These are phyloP conservation scores for Spodoptera frugiperda DNA, from an alignment of 1,140 invertebrate genomes.

Conservation along the genomic window DNA sequence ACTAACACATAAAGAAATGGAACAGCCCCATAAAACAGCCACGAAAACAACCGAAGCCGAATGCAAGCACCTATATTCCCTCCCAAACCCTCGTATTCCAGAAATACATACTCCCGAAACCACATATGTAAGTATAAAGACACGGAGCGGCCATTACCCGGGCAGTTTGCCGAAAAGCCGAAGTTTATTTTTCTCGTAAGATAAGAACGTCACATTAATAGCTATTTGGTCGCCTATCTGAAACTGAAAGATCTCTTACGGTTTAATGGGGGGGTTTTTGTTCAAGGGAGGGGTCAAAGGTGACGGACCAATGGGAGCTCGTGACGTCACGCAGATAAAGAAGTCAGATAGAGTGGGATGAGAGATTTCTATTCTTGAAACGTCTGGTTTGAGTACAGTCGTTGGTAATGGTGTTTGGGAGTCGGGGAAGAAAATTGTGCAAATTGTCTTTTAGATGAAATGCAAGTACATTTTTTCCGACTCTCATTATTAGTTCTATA, in stretches of 20 bases:
- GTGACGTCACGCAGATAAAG: conserved; percentile 45
- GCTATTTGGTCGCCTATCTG: conserved; percentile 64
- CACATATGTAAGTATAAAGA: conserved; percentile 24
- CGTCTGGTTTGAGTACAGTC: conserved; percentile 59
- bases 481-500: too few species aligned
- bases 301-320: conserved; percentile 71
- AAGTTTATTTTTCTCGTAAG: conserved; percentile 58
- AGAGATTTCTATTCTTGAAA: conserved; percentile 73
- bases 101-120: conserved; percentile 12
- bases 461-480: too few species aligned
- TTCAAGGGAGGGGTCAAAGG: conserved; percentile 83
- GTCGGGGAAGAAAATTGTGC: background rate
- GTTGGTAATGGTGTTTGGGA: conserved; percentile 44
- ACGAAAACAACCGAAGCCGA: too few species aligned
- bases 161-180: conserved; percentile 43
- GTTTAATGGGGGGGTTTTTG: conserved; percentile 82
- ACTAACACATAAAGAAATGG: too few species aligned
- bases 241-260: conserved; percentile 76
- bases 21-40: background rate
- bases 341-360: conserved; percentile 65
- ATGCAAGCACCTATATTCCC: background rate
- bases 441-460: too few species aligned
- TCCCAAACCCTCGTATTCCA: background rate
- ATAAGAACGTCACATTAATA: conserved; percentile 67
- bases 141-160: conserved; percentile 22